phyloP scores from a whole-genome alignment of 2,888 invertebrate species.

The Vannuccia rotundouncinata region DNA sequence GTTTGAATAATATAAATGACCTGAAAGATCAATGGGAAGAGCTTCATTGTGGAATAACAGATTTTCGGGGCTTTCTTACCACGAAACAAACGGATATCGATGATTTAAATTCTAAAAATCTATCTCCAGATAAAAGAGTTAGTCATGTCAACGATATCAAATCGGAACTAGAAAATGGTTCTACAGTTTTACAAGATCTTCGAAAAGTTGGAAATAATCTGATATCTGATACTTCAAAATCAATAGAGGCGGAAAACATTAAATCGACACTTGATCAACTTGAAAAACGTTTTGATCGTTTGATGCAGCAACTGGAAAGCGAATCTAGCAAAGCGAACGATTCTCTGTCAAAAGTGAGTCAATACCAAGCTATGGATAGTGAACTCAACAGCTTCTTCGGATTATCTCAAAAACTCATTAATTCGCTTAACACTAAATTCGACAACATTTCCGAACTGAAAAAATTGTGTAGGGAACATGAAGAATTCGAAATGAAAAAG shows the following conservation, averaged over 20 bases:
- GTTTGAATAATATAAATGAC: not conserved
- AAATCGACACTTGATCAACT: not conserved
- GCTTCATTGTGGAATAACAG: not conserved
- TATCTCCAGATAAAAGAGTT: not conserved
- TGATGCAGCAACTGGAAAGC: not conserved
- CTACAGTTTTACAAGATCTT: not conserved
- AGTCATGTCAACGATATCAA: not conserved
- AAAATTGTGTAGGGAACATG: not conserved
- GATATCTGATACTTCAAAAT: not conserved
- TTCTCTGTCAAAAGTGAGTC: not conserved
- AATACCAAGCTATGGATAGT: not conserved
- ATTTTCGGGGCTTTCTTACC: not conserved
- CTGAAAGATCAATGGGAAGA: not conserved
- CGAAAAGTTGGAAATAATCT: not conserved
- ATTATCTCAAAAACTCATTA: not conserved
- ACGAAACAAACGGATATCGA: not conserved
- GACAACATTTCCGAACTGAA: not conserved
- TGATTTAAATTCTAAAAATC: not conserved
- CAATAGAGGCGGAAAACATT: not conserved
- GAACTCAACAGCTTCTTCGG: not conserved
- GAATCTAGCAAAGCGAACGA: not conserved
- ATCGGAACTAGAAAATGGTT: not conserved
- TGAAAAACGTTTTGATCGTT: not conserved
- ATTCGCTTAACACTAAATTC: not conserved
- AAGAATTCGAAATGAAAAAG: not conserved